phyloP scores from a whole-genome alignment of 2,888 invertebrate species.

The Exephanes ischioxanthus region DNA sequence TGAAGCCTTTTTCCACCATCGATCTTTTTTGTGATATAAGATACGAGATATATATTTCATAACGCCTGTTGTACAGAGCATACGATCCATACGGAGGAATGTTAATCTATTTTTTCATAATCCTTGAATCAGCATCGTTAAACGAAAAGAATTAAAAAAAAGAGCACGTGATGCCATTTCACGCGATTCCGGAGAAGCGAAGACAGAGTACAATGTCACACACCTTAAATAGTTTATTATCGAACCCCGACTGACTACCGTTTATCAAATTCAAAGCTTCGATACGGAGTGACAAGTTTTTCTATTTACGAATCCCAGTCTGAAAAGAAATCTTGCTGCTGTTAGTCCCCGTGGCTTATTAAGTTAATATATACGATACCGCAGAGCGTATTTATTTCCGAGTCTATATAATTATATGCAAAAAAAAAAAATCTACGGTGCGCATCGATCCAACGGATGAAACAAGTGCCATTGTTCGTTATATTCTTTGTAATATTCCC shows the following conservation, averaged over 20 bases:
- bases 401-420: slow-evolving; percentile 35
- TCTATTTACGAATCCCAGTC: slow-evolving; percentile 34
- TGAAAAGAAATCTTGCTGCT: slow-evolving; percentile 33
- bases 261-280: neutral
- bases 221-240: slow-evolving; percentile 2
- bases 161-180: slow-evolving; percentile 4
- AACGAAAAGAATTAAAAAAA: neutral
- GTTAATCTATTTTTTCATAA: slow-evolving; percentile 56
- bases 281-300: slow-evolving; percentile 5
- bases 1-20: slow-evolving; percentile 43
- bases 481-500: slow-evolving; percentile 42
- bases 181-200: neutral
- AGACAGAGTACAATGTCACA: slow-evolving; percentile 2
- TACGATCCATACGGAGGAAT: slow-evolving; percentile 33
- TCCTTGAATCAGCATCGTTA: neutral
- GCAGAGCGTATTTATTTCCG: slow-evolving; percentile 16
- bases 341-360: slow-evolving; percentile 48
- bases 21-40: slow-evolving; percentile 45
- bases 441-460: neutral
- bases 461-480: slow-evolving; percentile 67
- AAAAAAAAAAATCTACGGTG: slow-evolving; percentile 5
- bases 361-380: slow-evolving; percentile 35
- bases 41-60: slow-evolving; percentile 55
- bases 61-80: slow-evolving; percentile 55
- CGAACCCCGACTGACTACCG: slow-evolving; percentile 10